Percentiles rank a stretch among this genome's conserved stretches.
These are phyloP conservation scores for Arremon aurantiirostris DNA, from an alignment of 2,797 vertebrate species.

Conservation along the genomic window DNA sequence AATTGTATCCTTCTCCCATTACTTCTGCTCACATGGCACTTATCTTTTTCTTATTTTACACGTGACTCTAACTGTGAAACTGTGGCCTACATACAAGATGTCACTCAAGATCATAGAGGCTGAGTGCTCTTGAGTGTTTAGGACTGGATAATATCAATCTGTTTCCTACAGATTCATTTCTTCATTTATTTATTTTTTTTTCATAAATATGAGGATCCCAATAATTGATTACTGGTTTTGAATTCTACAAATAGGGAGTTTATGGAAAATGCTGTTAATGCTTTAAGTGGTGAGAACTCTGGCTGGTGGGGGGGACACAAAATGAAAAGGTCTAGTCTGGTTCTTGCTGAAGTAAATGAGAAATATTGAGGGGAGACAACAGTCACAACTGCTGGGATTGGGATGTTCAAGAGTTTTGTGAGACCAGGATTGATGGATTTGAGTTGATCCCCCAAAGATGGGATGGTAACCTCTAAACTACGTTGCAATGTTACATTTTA, in stretches of 20 bases:
- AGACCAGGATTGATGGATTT: neutral
- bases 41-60: neutral
- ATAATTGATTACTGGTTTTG: neutral
- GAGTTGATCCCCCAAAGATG: neutral
- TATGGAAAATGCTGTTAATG: neutral
- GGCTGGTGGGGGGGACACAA: neutral
- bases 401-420: neutral
- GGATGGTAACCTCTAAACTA: neutral
- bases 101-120: neutral
- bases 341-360: neutral
- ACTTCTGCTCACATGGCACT: neutral
- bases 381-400: neutral
- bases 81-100: conserved; percentile 23
- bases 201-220: neutral
- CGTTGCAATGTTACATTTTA: neutral
- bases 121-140: neutral
- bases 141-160: neutral
- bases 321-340: neutral
- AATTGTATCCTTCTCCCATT: neutral
- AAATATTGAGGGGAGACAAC: neutral
- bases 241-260: neutral
- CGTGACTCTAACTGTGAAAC: neutral
- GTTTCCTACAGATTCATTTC: neutral
- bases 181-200: neutral
- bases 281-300: neutral